Evolutionary conservation across 2,113 vertebrate species (phyloP).

Genomic region (Calidris pugnax): DNA sequence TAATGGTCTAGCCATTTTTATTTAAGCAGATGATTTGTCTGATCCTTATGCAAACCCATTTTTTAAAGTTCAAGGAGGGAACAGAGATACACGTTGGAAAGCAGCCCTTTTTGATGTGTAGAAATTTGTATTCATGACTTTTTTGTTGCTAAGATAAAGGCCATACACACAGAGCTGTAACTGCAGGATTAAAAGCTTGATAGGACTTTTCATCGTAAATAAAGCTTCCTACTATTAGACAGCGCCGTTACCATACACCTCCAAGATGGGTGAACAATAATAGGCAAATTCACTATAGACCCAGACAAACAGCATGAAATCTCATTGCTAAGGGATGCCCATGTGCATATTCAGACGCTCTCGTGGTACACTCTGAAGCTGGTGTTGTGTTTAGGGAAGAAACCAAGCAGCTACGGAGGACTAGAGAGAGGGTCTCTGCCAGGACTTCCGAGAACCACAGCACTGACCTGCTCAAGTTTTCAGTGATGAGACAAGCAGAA

Average conservation of each 20-base stretch:
- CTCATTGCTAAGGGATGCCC: not conserved
- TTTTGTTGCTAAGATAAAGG: not conserved
- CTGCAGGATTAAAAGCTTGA: not conserved
- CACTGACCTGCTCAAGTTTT: not conserved
- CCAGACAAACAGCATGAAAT: not conserved
- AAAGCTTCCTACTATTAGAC: not conserved
- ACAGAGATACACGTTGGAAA: not conserved
- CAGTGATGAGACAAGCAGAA: not conserved
- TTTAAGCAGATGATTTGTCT: not conserved
- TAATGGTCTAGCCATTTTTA: not conserved
- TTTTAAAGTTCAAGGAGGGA: not conserved
- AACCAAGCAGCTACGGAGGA: not conserved
- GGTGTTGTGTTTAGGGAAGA: not conserved
- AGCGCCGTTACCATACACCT: not conserved
- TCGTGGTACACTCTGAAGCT: not conserved
- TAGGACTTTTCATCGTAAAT: not conserved
- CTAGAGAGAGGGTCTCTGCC: not conserved
- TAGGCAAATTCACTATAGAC: not conserved
- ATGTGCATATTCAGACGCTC: not conserved
- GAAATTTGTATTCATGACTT: not conserved
- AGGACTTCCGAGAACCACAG: not conserved
- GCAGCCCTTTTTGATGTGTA: not conserved
- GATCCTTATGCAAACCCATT: not conserved
- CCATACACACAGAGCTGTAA: not conserved
- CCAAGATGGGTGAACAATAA: not conserved